Conservation (phyloP, 2,797 vertebrate species). For the Danio tinwini region DNA sequence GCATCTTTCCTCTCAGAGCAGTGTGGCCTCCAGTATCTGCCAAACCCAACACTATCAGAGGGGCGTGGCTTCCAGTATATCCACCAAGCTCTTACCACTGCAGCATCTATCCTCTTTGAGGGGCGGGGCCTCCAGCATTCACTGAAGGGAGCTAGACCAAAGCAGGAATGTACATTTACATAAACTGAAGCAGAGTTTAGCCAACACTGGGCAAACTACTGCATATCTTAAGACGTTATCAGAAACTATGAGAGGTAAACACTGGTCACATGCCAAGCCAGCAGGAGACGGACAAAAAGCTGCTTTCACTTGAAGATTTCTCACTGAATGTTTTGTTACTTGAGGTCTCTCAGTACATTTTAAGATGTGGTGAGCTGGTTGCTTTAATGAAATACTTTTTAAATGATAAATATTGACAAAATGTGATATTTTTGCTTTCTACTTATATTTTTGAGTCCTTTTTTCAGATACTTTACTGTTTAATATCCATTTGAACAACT, state of each 20-base stretch:
- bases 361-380: neutral
- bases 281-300: neutral
- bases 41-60: too few species aligned
- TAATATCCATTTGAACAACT: too few species aligned
- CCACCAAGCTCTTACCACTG: slow-evolving; percentile 59
- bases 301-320: neutral
- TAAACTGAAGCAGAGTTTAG: slow-evolving; percentile 23
- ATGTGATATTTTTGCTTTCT: too few species aligned
- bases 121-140: slow-evolving; percentile 34
- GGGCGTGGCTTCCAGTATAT: too few species aligned
- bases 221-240: slow-evolving; percentile 30
- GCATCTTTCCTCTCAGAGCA: too few species aligned
- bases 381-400: too few species aligned
- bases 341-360: neutral
- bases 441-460: too few species aligned
- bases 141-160: slow-evolving; percentile 38
- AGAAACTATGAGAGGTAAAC: slow-evolving; percentile 49
- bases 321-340: neutral
- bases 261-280: slow-evolving; percentile 24
- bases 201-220: slow-evolving; percentile 17
- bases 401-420: too few species aligned
- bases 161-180: slow-evolving; percentile 35
- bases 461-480: too few species aligned
- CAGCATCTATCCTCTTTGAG: slow-evolving; percentile 19
- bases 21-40: too few species aligned